Base-by-base conservation (phyloP, 2,888 invertebrate genomes). In the Pollenia angustigena region DNA sequence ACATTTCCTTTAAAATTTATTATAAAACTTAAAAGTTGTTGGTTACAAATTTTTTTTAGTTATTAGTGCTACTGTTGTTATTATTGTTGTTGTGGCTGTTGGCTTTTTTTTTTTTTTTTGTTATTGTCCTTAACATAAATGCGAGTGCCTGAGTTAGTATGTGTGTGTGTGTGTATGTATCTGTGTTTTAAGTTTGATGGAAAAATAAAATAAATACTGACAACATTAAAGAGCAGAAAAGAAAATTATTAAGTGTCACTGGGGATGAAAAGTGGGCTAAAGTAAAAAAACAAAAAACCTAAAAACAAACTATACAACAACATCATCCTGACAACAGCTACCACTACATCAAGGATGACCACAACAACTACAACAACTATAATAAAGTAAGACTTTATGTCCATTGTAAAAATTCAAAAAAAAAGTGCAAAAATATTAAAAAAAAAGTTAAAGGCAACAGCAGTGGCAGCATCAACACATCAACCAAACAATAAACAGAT, bases 161-260 rank as follows among this genome's bases (percentile, higher is more conserved):
- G 44, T 44, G 11, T 44, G 18, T 74, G 23, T 80, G 54, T 60
- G 11, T 74, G 23, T 80, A 46, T 60, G 11, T 68, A 23, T 64
- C 16, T 64, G n/a, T 69, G 60, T 68, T 58, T 40, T 64, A 18
- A 18, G 78, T 74, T 71, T 91, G 91, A 90, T 92, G 90, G 91
- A 91, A 91, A 92, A 92, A 91, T 91, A 90, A 91, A 92, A 92
- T 91, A 92, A 91, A 92, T 91, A 92, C 91, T 93, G 93, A 92
- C 93, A 92, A 91, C 91, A 91, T 92, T 92, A 92, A 92, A 92
- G 91, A 91, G 91, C 78, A 90, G 91, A 91, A 79, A 79, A 92
- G 92, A 92, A 92, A 87, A 92, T 92, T 92, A 92, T 92, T 92
- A 93, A 93, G 91, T 93, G 93, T 93, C 93, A 92, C 91, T 90